These are phyloP conservation scores for Papilio demoleus DNA, from an alignment of 2,888 invertebrate species.

Conservation along the genomic window DNA sequence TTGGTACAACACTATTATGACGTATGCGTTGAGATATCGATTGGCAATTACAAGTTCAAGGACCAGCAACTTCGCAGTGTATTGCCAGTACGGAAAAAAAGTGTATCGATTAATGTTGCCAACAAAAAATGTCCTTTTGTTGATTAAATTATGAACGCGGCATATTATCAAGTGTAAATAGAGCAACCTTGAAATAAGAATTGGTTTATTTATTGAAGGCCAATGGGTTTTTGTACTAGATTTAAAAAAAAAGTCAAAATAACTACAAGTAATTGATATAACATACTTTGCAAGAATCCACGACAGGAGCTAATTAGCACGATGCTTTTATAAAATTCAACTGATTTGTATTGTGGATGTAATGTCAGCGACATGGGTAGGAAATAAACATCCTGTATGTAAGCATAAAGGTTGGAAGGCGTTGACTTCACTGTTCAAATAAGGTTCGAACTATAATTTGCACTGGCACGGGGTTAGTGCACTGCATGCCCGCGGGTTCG, in stretches of 20 bases:
- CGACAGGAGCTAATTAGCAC: background rate
- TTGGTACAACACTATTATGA: background rate
- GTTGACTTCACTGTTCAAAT: conserved; percentile 1
- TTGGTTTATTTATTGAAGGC: background rate
- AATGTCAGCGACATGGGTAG: too few species aligned
- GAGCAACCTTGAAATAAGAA: background rate
- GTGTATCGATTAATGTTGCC: conserved; percentile 6
- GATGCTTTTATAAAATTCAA: too few species aligned
- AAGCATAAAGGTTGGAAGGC: background rate
- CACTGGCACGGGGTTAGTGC: conserved; percentile 1
- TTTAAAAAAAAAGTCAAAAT: background rate
- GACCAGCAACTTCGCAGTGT: conserved; percentile 7
- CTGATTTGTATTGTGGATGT: too few species aligned
- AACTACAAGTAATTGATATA: background rate
- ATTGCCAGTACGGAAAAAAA: conserved; percentile 16
- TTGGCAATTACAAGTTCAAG: conserved; percentile 22
- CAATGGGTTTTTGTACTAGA: background rate
- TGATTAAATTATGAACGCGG: background rate
- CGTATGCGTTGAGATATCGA: conserved; percentile 5
- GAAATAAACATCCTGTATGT: background rate
- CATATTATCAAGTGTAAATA: background rate
- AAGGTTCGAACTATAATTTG: conserved; percentile 11
- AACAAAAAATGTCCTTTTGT: conserved; percentile 16
- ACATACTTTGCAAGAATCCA: background rate
- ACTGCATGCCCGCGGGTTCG: conserved; percentile 6